Evolutionary conservation across 30 jellyfish, hydroid and myxozoan species (phyloP), one percentile per base, ranked within the genome.

Genomic region (Hydractinia echinata): DNA sequence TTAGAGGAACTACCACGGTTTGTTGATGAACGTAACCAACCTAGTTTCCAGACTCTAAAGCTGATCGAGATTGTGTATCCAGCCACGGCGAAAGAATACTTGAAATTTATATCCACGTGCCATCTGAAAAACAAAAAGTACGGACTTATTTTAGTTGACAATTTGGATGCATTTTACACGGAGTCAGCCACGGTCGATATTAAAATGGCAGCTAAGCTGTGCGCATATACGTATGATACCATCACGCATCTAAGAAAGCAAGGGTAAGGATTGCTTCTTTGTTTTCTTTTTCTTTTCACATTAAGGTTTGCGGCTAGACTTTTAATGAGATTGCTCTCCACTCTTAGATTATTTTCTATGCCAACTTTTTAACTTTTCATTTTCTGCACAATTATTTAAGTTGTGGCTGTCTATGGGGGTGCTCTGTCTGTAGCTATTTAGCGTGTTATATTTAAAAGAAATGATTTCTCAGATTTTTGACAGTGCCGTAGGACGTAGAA

Each of bases 21-120:
- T 21, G 64, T 61, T n/a, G 60, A 44, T 55, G 60, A 21, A 44
- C 73, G 88, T 39, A 30, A 54, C 5, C 85, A 62, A 70, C 88
- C 88, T 10, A 18, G 48, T 5, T 15, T 85, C 16, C 49, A 6
- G 64, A 16, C 53, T 61, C 72, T 80, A 11, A 66, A 80, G 18
- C 54, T 11, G 18, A 80, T 80, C 70, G 67, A 80, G 11, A 80
- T 80, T 21, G 15, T 64, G 30, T 80, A 80, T 70, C 83, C 88
- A 80, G 16, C 68, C 11, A 62, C 86, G 6, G 58, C 72, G 0
- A 51, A 39, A 20, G 88, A 80, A 15, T 80, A 7, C 18, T 67
- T 80, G 72, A 44, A 18, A 19, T 21, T 80, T 8, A 18, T 80
- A 68, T 50, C 85, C 7, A 51, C 53, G 10, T 18, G 64, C 20